Conservation (phyloP, 2,797 vertebrate genomes). For the Garrulus glandarius region DNA sequence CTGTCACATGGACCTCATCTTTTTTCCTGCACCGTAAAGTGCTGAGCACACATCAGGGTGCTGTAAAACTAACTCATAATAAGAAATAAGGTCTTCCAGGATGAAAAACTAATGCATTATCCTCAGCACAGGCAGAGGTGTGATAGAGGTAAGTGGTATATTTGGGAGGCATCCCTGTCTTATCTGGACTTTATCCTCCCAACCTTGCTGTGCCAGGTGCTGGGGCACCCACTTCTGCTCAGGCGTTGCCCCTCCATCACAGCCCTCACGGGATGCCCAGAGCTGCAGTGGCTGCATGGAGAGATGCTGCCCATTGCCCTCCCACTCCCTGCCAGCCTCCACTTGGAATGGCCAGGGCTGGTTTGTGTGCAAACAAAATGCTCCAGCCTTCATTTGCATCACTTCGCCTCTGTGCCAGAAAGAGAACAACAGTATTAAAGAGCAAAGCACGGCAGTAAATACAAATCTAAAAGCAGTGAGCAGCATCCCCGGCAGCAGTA, state of each 20-base stretch:
- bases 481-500: background rate
- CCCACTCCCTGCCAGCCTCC: background rate
- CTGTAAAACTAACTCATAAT: constrained; percentile 20
- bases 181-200: background rate
- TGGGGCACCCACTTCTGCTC: background rate
- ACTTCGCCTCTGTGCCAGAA: background rate
- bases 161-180: background rate
- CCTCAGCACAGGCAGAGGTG: background rate
- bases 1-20: background rate
- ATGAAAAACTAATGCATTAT: background rate
- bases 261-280: background rate
- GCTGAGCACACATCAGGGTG: constrained; percentile 24
- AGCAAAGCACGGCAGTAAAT: constrained; percentile 18
- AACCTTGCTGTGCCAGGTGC: background rate
- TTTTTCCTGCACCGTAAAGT: background rate
- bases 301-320: background rate
- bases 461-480: background rate
- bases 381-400: background rate
- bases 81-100: constrained; percentile 18
- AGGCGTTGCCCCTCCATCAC: background rate
- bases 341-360: background rate
- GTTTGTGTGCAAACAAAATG: background rate
- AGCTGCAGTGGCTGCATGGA: background rate
- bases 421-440: background rate
- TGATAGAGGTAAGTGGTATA: background rate